These are phyloP conservation scores for Cheilosia impressa DNA, from an alignment of 2,888 invertebrate species.

Conservation along the genomic window DNA sequence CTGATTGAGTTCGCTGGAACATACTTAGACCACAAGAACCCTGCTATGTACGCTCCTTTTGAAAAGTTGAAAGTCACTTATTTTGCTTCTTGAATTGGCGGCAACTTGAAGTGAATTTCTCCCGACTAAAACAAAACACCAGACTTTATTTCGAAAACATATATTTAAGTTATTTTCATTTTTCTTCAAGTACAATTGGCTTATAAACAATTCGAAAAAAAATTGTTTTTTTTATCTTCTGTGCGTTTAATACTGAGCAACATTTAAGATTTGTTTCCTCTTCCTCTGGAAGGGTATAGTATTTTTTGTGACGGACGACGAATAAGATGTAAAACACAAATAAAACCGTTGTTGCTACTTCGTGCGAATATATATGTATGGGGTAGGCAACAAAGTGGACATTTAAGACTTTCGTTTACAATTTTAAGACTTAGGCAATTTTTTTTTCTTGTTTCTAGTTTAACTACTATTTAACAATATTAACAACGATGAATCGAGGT, in stretches of 20 bases:
- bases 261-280: slow-evolving; percentile 37
- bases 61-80: too few relatives aligned
- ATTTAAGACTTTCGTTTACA: slow-evolving; percentile 48
- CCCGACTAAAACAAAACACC: not conserved
- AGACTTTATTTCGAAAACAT: slow-evolving; percentile 57
- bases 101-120: too few relatives aligned
- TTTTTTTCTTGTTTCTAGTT: slow-evolving; percentile 36
- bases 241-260: slow-evolving; percentile 72
- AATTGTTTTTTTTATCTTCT: slow-evolving; percentile 16
- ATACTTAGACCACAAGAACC: too few relatives aligned
- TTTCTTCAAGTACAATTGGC: slow-evolving; percentile 52
- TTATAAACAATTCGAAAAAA: slow-evolving; percentile 54
- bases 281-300: slow-evolving; percentile 45
- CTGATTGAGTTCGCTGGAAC: too few relatives aligned
- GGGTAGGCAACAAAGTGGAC: slow-evolving; percentile 49
- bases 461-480: slow-evolving; percentile 72
- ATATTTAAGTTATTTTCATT: slow-evolving; percentile 68
- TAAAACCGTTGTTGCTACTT: slow-evolving; percentile 46
- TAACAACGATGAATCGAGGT: slow-evolving; percentile 53
- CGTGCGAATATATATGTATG: slow-evolving; percentile 5
- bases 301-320: slow-evolving; percentile 69
- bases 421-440: slow-evolving; percentile 65
- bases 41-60: too few relatives aligned
- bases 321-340: slow-evolving; percentile 52
- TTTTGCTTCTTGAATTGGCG: too few relatives aligned